phyloP scores from a whole-genome alignment of 2,113 vertebrate species.

The Esox niger region DNA sequence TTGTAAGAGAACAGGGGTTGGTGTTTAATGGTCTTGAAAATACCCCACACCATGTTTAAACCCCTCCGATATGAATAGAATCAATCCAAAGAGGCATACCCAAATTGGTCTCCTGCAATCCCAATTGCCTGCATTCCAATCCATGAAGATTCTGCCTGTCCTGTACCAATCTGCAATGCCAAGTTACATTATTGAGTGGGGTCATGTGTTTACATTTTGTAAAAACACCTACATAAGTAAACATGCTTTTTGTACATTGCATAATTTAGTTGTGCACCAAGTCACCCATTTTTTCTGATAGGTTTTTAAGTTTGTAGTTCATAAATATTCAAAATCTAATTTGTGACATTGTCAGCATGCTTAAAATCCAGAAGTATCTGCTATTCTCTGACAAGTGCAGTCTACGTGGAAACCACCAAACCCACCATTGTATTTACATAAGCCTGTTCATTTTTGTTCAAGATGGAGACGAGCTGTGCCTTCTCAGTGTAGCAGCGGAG shows the following conservation, averaged over 20 bases:
- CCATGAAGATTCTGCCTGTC: constrained; percentile 60
- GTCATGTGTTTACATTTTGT: not conserved
- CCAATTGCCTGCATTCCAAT: constrained; percentile 70
- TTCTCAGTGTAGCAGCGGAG: constrained; percentile 59
- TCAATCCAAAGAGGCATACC: constrained; percentile 46
- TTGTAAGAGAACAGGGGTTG: not conserved
- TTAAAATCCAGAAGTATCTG: no score
- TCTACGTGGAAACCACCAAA: not conserved
- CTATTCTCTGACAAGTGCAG: no score
- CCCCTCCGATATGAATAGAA: not conserved
- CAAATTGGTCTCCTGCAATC: constrained; percentile 55
- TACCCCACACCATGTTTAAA: not conserved
- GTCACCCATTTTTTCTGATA: no score
- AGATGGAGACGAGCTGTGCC: constrained; percentile 66
- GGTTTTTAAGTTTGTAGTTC: no score
- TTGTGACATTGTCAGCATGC: no score
- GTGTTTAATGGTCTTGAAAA: not conserved
- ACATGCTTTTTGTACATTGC: no score
- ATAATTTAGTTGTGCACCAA: no score
- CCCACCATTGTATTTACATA: constrained; percentile 71
- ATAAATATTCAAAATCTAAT: no score
- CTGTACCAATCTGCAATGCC: constrained; percentile 68
- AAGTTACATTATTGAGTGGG: not conserved
- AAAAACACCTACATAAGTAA: no score
- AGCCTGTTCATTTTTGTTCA: constrained; percentile 61